Conservation (phyloP, 2,888 invertebrate genomes). For the Diloba caeruleocephala region DNA sequence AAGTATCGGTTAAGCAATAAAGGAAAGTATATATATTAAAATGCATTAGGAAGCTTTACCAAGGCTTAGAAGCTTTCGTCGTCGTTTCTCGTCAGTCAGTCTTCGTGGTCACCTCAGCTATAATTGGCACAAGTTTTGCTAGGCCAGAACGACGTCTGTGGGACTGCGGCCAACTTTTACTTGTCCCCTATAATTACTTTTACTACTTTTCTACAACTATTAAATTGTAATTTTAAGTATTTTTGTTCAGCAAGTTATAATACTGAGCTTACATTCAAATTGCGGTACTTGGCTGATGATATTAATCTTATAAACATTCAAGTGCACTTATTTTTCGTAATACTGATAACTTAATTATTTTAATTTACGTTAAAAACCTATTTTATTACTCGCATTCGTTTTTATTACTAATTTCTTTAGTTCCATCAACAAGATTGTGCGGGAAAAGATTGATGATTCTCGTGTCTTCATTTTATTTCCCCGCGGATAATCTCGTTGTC, state of each 20-base stretch:
- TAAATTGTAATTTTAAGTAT: conserved; percentile 42
- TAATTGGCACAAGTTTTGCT: conserved; percentile 81
- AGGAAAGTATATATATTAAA: conserved; percentile 18
- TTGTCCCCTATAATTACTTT: conserved; percentile 82
- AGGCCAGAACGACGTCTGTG: conserved; percentile 75
- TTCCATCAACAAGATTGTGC: conserved; percentile 67
- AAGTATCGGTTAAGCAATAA: conserved; percentile 29
- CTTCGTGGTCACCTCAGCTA: conserved; percentile 69
- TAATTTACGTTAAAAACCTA: too few species aligned
- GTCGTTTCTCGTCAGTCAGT: conserved; percentile 15
- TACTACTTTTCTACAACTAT: conserved; percentile 72
- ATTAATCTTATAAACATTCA: conserved; percentile 7
- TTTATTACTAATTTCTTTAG: conserved; percentile 64
- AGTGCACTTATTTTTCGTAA: not conserved
- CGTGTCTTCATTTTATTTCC: conserved; percentile 85
- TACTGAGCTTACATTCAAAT: conserved; percentile 15
- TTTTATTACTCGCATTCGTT: conserved; percentile 22
- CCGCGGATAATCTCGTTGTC: conserved; percentile 87
- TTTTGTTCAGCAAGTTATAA: conserved; percentile 18
- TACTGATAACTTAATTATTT: too few species aligned
- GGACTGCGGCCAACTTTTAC: conserved; percentile 80
- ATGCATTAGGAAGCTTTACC: conserved; percentile 7
- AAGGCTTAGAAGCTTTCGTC: not conserved
- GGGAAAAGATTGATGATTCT: conserved; percentile 81
- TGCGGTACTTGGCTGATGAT: conserved; percentile 5